Percentiles rank a stretch among this genome's conserved stretches.
These are phyloP conservation scores for Chromobotia macracanthus DNA, from an alignment of 2,797 vertebrate species.

Conservation along the genomic window DNA sequence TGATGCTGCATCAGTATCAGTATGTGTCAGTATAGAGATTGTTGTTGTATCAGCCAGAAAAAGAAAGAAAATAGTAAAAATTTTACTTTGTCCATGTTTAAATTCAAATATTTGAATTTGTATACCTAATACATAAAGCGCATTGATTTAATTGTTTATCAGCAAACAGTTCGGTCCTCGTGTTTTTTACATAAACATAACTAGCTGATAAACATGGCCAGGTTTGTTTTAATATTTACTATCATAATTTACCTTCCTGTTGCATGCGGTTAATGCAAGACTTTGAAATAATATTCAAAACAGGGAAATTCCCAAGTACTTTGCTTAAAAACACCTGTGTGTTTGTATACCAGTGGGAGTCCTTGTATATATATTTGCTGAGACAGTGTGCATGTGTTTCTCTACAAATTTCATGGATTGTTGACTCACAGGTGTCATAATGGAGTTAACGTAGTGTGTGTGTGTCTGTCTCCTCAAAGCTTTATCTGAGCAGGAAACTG, in stretches of 20 bases:
- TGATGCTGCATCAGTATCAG: too few relatives aligned
- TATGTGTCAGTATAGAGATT: too few relatives aligned
- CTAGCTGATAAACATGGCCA: background rate
- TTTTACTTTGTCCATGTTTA: too few relatives aligned
- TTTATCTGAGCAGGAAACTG: constrained; percentile 75
- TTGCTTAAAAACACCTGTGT: background rate
- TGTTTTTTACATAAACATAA: background rate
- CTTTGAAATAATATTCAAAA: constrained; percentile 18
- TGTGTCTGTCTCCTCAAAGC: constrained; percentile 57
- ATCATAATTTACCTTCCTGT: background rate
- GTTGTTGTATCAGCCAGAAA: too few relatives aligned
- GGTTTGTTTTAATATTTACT: constrained; percentile 8
- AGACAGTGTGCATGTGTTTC: constrained; percentile 8
- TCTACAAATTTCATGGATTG: background rate
- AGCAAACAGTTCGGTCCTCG: too few relatives aligned
- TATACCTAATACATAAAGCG: too few relatives aligned
- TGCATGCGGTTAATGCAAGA: background rate
- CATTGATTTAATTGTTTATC: too few relatives aligned
- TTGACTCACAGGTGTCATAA: constrained; percentile 51
- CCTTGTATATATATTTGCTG: constrained; percentile 8
- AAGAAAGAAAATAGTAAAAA: too few relatives aligned
- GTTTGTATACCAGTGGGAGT: constrained; percentile 15
- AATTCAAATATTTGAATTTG: too few relatives aligned
- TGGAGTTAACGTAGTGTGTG: constrained; percentile 19
- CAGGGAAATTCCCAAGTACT: background rate